Percentiles rank a stretch among this genome's conserved stretches.
Conservation (phyloP, 1,140 invertebrate species). For the Diorhabda sublineata region DNA sequence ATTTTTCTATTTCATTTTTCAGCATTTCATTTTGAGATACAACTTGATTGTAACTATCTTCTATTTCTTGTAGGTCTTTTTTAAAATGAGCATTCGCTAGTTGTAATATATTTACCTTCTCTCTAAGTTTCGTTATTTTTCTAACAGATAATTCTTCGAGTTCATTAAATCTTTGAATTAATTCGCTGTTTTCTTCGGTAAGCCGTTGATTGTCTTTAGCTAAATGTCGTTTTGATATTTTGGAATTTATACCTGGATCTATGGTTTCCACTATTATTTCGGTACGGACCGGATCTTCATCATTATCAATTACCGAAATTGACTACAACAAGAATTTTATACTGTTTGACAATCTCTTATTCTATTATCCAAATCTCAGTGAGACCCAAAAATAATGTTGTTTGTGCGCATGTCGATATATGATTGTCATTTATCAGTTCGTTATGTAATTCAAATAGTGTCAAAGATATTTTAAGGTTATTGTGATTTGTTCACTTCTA, state of each 20-base stretch:
- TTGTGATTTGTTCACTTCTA: no score
- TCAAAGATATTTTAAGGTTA: no score
- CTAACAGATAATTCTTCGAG: constrained; percentile 38
- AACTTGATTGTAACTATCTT: constrained; percentile 33
- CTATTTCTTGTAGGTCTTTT: constrained; percentile 36
- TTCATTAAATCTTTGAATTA: constrained; percentile 42
- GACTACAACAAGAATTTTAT: no score
- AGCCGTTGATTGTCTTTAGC: constrained; percentile 46
- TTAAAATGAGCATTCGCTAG: constrained; percentile 31
- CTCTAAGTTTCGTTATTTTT: constrained; percentile 41
- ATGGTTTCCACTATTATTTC: constrained; percentile 29
- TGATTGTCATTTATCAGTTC: no score
- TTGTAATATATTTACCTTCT: constrained; percentile 37
- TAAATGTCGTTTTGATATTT: constrained; percentile 39
- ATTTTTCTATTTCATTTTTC: constrained; percentile 22
- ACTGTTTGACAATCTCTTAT: no score
- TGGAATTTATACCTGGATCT: constrained; percentile 25
- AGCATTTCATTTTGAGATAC: constrained; percentile 22
- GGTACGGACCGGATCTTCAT: constrained; percentile 17
- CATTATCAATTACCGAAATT: neutral
- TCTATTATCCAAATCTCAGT: no score
- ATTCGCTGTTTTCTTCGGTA: constrained; percentile 43
- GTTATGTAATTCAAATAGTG: no score
- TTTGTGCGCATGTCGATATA: no score
- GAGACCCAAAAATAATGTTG: no score